Conservation (phyloP, 2,888 invertebrate species). For the Stenolophus ochropezus region DNA sequence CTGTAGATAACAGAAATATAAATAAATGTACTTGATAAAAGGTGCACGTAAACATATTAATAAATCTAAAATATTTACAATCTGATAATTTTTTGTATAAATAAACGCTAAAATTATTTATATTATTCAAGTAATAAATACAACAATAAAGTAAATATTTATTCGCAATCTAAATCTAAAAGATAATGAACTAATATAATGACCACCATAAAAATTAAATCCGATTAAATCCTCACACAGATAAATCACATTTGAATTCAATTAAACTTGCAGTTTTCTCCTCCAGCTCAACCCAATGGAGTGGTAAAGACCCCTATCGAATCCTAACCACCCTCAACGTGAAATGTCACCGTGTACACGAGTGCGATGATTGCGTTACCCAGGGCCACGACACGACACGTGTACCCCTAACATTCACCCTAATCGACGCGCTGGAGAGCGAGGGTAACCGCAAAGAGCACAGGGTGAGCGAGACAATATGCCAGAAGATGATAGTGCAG, state of each 20-base stretch:
- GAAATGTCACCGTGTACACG: slow-evolving; percentile 9
- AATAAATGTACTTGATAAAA: too few relatives aligned
- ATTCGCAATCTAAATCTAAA: not conserved
- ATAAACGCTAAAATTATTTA: too few relatives aligned
- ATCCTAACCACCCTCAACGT: slow-evolving; percentile 5
- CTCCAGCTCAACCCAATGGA: not conserved
- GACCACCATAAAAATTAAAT: not conserved
- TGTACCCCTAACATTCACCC: not conserved
- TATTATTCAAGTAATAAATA: too few relatives aligned
- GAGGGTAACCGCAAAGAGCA: not conserved
- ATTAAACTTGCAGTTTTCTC: not conserved
- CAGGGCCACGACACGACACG: not conserved
- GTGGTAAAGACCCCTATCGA: slow-evolving; percentile 9
- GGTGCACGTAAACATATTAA: too few relatives aligned
- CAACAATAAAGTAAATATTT: too few relatives aligned
- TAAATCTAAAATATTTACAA: too few relatives aligned
- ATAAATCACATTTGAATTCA: not conserved
- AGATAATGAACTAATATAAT: not conserved
- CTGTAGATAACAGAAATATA: too few relatives aligned
- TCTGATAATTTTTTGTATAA: too few relatives aligned
- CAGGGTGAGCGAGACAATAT: not conserved
- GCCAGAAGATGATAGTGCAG: not conserved
- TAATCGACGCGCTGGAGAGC: not conserved
- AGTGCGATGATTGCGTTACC: slow-evolving; percentile 23
- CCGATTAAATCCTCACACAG: not conserved